A percentile compares a stretch with the other conserved stretches of the same genome.
These are phyloP conservation scores for Tolypeutes matacus DNA, from an alignment of 2,797 vertebrate genomes.

Conservation along the genomic window DNA sequence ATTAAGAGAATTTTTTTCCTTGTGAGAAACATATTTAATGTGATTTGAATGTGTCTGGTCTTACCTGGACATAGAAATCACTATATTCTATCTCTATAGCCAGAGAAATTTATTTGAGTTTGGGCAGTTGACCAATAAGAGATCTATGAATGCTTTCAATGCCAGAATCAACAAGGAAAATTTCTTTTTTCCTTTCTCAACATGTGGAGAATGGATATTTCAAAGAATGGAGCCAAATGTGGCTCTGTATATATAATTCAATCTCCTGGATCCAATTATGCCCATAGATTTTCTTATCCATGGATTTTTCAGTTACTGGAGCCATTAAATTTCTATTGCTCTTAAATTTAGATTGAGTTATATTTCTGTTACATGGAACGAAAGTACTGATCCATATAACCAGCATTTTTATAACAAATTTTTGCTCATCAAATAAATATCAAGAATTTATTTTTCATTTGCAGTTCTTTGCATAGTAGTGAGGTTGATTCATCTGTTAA, in stretches of 20 bases:
- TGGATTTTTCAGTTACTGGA: background rate
- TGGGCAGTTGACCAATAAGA: background rate
- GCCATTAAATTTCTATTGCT: background rate
- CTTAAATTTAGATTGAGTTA: background rate
- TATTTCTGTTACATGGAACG: background rate
- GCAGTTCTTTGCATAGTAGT: background rate
- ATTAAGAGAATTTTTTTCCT: background rate
- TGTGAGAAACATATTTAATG: background rate
- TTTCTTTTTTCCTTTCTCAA: background rate
- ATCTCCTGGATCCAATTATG: background rate
- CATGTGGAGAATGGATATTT: background rate
- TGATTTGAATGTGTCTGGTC: background rate
- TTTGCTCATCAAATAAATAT: background rate
- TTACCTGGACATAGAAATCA: background rate
- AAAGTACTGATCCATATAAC: background rate
- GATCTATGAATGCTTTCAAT: background rate
- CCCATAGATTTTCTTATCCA: background rate
- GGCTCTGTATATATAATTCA: background rate
- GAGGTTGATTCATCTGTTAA: background rate
- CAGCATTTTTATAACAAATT: background rate
- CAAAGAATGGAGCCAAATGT: background rate
- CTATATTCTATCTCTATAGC: background rate
- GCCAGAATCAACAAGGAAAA: background rate
- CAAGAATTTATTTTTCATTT: background rate
- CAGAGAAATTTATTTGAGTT: background rate